phyloP scores from a whole-genome alignment of 2,113 vertebrate species.

The Typhlomys cinereus region DNA sequence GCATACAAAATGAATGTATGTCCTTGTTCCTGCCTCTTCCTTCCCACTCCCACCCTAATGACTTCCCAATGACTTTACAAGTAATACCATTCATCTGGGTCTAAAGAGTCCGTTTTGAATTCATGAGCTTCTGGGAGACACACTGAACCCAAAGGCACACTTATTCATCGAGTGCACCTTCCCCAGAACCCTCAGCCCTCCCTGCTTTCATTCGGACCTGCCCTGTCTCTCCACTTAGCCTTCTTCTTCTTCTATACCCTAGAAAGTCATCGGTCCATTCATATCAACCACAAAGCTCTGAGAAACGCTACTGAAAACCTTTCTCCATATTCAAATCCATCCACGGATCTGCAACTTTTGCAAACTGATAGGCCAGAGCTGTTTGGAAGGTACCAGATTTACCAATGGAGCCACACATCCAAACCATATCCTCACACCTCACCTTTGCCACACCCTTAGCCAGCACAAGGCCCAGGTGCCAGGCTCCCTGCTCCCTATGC shows the following conservation, averaged over 20 bases:
- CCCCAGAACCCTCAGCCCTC: background rate
- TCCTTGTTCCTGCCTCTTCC: too few relatives aligned
- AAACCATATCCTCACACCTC: background rate
- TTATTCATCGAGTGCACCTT: background rate
- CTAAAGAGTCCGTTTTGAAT: background rate
- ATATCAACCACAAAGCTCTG: background rate
- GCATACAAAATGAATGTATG: too few relatives aligned
- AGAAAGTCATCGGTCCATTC: background rate
- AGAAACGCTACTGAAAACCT: background rate
- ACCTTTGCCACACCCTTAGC: background rate
- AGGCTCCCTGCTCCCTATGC: background rate
- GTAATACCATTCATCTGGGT: background rate
- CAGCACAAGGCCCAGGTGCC: background rate
- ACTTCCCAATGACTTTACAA: too few relatives aligned
- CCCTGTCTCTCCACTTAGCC: background rate
- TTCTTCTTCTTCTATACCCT: background rate
- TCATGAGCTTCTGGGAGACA: background rate
- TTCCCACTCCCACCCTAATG: too few relatives aligned
- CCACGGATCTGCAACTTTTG: background rate
- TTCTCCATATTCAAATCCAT: background rate
- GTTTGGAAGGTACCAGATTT: background rate
- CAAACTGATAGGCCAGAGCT: background rate
- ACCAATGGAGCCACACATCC: background rate
- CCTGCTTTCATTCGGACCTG: background rate
- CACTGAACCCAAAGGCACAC: too few relatives aligned